Base-by-base conservation (phyloP, 2,888 invertebrate genomes). In the Stenchaetothrips biformis region DNA sequence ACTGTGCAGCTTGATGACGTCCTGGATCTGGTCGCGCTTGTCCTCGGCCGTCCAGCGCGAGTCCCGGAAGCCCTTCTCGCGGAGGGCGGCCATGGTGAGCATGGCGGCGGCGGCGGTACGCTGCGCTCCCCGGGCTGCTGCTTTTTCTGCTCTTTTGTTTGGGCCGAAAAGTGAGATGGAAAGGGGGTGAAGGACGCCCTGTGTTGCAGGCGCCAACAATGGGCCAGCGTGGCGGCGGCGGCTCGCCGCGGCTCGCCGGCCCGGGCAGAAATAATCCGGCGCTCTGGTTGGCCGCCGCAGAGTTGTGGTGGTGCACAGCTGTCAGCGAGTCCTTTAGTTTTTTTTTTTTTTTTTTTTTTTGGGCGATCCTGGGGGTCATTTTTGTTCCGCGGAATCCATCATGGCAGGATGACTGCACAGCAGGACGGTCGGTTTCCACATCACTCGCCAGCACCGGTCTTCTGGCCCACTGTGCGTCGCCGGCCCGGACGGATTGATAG, bases 1-100 rank as follows among this genome's bases (percentile, higher is more conserved):
- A 74, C 67, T 74, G 67, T 21, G 67, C 21, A 74, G 67, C 25
- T 74, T 74, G 67, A 74, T 74, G 67, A 74, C 67, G 25, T 74
- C 67, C 67, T 74, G 67, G 21, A 74, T 7, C 67, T 74, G 67
- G 21, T 74, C 67, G 7, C 67, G 67, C 25, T 74, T 74, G 67
- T 74, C 67, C 25, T 74, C 67, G 21, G 67, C 21, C 67, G 67
- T 74, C 67, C 67, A 74, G 21, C 67, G 67, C 21, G n/a, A 11
- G 67, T 74, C 67, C 21, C 25, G 25, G 67, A 74, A 74, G 21
- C 67, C 67, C 67, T 74, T 74, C 67, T 25, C 67, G 21, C 67
- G n/a, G 21, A 74, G 67, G 9, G 21, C 21, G 21, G 67, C 7
- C 25, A 74, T 21, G 21, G 67, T 25, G 21, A 74, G 67, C 67